Base-by-base conservation (phyloP, 2,888 invertebrate genomes). In the Euzophera pinguis region DNA sequence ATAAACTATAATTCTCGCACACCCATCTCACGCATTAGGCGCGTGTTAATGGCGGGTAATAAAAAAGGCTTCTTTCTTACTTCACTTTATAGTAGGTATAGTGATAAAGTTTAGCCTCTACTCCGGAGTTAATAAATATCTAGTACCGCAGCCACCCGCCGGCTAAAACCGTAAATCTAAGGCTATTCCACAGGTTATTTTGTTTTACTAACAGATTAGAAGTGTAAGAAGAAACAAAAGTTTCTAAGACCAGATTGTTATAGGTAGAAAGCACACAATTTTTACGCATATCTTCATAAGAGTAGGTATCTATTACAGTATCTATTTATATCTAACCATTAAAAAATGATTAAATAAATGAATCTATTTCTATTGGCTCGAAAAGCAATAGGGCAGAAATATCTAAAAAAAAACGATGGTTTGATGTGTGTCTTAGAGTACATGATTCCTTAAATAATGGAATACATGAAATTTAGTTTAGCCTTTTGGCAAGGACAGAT, bases 91-190 rank as follows among this genome's bases (percentile, higher is more conserved):
- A 56, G 56, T 49, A 27, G 35, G 48, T 54, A 47, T 50, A 53
- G 59, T 57, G 55, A 60, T 57, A 60, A 60, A 57, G 55, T 49
- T 51, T 41, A 54, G 57, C 52, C 50, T 37, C 49, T 53, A 47
- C 53, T 54, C 52, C 51, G 39, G 53, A 54, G 59, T 60, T 57
- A 56, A 60, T 60, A 60, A 57, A 60, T 60, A 57, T 56, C 55
- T 54, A 47, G 52, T 53, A 29, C 52, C 27, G 53, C 38, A 42
- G 47, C 53, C 48, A 17, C 53, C 53, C 53, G 55, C 51, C 32
- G 50, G 42, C 55, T 45, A 13, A 42, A 3, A 22, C 14, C 37
- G 55, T 59, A 57, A 59, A 59, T 59, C 52, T 59, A 35, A 22
- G 5, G 17, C 22, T 53, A 53, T 53, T 56, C 50, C 43, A 52